Percentiles rank a stretch among this genome's conserved stretches.
Evolutionary conservation across 2,888 invertebrate species (phyloP).

Genomic region (Fragum sueziense): DNA sequence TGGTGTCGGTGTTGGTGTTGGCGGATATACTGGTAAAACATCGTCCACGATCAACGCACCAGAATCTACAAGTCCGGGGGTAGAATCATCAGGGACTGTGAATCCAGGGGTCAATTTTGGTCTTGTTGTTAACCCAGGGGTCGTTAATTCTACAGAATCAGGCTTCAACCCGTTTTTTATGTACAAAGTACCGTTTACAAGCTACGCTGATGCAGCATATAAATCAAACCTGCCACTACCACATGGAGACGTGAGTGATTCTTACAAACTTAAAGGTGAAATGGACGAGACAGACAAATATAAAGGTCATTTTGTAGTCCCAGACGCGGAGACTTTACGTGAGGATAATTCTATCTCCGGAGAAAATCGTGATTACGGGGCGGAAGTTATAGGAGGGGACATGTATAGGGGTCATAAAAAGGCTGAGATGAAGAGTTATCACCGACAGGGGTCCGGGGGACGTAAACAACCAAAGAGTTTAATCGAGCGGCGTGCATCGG

Average conservation of each 20-base stretch:
- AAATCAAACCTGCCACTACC: not conserved
- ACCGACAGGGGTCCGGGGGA: slow-evolving; percentile 27
- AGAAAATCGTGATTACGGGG: slow-evolving; percentile 46
- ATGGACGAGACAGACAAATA: slow-evolving; percentile 20
- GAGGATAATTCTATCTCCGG: not conserved
- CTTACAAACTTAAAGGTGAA: slow-evolving; percentile 34
- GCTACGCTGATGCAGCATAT: slow-evolving; percentile 32
- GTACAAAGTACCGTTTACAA: slow-evolving; percentile 44
- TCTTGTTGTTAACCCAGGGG: slow-evolving; percentile 8
- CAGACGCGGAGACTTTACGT: slow-evolving; percentile 6
- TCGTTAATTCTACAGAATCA: not conserved
- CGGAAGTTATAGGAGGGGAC: slow-evolving; percentile 39
- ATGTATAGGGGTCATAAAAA: slow-evolving; percentile 50
- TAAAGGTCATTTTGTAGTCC: slow-evolving; percentile 7
- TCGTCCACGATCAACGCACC: slow-evolving; percentile 1
- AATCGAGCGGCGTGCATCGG: slow-evolving; percentile 40
- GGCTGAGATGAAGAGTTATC: slow-evolving; percentile 54
- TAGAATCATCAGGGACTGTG: slow-evolving; percentile 15
- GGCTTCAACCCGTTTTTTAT: slow-evolving; percentile 30
- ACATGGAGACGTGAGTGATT: slow-evolving; percentile 9
- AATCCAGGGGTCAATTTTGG: slow-evolving; percentile 14
- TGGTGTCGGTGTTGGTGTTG: not conserved
- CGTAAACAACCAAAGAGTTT: slow-evolving; percentile 44
- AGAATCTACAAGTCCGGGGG: slow-evolving; percentile 18
- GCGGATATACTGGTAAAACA: not conserved